Base-by-base conservation (phyloP, 2,113 vertebrate species). In the Xiphorhynchus elegans region DNA sequence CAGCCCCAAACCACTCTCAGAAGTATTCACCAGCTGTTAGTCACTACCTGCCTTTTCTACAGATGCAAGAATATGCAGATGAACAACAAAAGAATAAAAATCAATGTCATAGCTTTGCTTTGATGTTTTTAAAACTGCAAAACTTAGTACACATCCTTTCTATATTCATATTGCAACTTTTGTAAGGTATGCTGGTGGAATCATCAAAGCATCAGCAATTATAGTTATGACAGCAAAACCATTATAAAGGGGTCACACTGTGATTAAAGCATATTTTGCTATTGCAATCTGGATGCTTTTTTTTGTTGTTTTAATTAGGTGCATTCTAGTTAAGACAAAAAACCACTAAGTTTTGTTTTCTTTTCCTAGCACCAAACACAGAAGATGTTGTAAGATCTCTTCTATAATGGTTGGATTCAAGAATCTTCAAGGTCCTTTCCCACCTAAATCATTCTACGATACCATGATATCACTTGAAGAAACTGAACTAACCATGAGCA, bases 131-230 rank as follows among this genome's bases (percentile, higher is more conserved):
- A 69, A 58, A 69, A 56, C 78, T 46, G 62, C 66, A n/a, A 13
- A 69, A 82, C 28, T 79, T 40, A 5, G 10, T 26, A 72, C 44
- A 56, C n/a, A 47, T 58, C 73, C 52, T 46, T 87, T 84, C 70
- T 85, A 50, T 17, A 79, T 68, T 89, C 63, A 46, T 4, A 33
- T 11, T 66, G 29, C 55, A 89, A 87, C 75, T 76, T 87, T 16
- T 31, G 37, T 39, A 87, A 81, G 46, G 28, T 83, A 55, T 46
- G 8, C 68, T n/a, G 64, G 44, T 69, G 37, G 56, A 93, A 87
- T 44, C 81, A 95, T 89, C 88, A 94, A 95, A 95, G 89, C 80
- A 88, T 42, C 93, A 75, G 76, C 89, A 89, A 86, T 74, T 88
- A 93, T 55, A 82, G 55, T 77, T 83, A n/a, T 4, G 68, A 84